Conservation (phyloP, 92 coral and sea anemone species). For the Umimayanthus chanpuru region DNA sequence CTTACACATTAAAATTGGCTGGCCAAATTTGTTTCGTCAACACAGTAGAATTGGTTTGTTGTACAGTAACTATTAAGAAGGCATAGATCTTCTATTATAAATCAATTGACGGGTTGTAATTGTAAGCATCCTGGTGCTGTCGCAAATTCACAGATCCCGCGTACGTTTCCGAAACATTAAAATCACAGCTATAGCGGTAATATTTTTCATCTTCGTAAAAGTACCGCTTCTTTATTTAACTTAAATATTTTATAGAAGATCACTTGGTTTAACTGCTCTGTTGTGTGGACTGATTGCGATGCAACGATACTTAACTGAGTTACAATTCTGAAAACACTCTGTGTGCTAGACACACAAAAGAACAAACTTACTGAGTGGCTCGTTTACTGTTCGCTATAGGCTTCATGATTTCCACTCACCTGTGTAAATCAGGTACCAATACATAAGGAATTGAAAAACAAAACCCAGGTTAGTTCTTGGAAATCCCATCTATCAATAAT, state of each 20-base stretch:
- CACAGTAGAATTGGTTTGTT: not conserved
- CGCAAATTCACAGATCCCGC: not conserved
- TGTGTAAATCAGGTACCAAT: not conserved
- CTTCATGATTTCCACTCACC: not conserved
- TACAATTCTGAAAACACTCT: not conserved
- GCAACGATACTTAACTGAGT: too few relatives aligned
- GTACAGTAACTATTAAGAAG: not conserved
- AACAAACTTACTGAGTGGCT: not conserved
- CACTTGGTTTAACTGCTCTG: constrained; percentile 8
- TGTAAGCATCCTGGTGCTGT: not conserved
- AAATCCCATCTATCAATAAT: not conserved
- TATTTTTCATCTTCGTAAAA: not conserved
- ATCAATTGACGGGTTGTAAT: not conserved
- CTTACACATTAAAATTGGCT: not conserved
- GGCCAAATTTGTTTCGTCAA: constrained; percentile 6
- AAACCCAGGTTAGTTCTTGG: not conserved
- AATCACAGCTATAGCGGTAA: not conserved
- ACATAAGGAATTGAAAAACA: not conserved
- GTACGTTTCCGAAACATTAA: not conserved
- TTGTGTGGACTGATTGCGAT: too few relatives aligned
- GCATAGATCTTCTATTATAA: not conserved
- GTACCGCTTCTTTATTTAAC: not conserved
- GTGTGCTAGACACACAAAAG: not conserved
- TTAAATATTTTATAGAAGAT: not conserved
- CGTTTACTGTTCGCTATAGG: not conserved